Percentiles rank a stretch among this genome's conserved stretches.
Evolutionary conservation across 2,888 invertebrate species (phyloP).

Genomic region (Oegoconia quadripuncta): DNA sequence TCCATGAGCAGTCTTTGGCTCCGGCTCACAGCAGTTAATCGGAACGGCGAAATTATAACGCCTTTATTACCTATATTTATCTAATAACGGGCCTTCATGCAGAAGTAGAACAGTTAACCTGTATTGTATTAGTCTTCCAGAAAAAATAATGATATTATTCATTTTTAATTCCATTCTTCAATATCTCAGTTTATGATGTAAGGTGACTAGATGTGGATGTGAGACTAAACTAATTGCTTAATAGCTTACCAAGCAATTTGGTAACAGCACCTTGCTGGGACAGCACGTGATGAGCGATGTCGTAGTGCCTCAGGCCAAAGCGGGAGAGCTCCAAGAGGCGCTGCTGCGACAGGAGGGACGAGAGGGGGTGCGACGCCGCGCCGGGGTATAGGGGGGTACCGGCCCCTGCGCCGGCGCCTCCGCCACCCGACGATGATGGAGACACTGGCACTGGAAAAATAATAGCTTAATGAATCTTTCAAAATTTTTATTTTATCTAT

Average conservation of each 20-base stretch:
- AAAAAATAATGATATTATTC: too few species aligned
- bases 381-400: conserved; percentile 72
- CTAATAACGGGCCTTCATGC: too few species aligned
- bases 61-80: too few species aligned
- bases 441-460: conserved; percentile 76
- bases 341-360: conserved; percentile 87
- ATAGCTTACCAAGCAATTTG: conserved; percentile 89
- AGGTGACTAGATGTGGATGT: too few species aligned
- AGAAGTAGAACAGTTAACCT: too few species aligned
- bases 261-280: conserved; percentile 95
- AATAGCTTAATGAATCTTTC: neutral
- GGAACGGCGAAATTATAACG: too few species aligned
- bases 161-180: too few species aligned
- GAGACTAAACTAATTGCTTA: neutral
- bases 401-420: conserved; percentile 62
- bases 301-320: conserved; percentile 91
- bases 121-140: too few species aligned
- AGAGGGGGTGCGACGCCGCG: conserved; percentile 80
- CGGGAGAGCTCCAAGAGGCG: conserved; percentile 89
- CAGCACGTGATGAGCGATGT: conserved; percentile 93
- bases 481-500: too few species aligned
- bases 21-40: too few species aligned
- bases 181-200: too few species aligned
- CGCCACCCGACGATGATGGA: conserved; percentile 71
- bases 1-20: too few species aligned